phyloP scores from a whole-genome alignment of 2,113 vertebrate species.

The Oophaga pumilio region DNA sequence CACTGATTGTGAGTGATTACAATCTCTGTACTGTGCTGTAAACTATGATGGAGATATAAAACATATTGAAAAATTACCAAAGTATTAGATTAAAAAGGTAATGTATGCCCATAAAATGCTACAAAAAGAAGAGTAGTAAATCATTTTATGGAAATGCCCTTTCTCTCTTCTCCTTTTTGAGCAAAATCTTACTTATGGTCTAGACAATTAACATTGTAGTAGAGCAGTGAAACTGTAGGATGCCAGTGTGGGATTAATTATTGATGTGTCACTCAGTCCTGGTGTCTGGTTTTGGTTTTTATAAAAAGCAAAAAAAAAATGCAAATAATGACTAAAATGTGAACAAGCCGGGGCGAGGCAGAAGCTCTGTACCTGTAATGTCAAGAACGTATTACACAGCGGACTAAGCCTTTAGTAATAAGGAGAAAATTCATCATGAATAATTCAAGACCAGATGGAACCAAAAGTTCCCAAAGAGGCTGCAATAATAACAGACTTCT shows the following conservation, averaged over 20 bases:
- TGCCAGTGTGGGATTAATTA: neutral
- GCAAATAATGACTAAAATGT: neutral
- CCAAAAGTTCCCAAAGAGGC: neutral
- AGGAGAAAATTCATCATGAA: slow-evolving; percentile 4
- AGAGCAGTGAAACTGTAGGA: neutral
- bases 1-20: neutral
- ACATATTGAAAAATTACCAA: too few species aligned
- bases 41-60: neutral
- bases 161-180: neutral
- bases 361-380: slow-evolving; percentile 2
- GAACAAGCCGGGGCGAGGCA: neutral
- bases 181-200: neutral
- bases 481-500: neutral
- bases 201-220: neutral
- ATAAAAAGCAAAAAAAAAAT: neutral
- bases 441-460: slow-evolving; percentile 22
- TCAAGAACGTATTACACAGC: neutral
- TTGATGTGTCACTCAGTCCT: neutral
- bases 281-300: neutral
- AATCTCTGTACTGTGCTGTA: neutral
- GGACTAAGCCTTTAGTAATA: neutral
- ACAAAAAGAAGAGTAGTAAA: neutral
- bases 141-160: neutral
- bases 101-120: neutral
- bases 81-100: too few species aligned